Evolutionary conservation across 2,888 invertebrate species (phyloP).

Genomic region (Drosophila setosimentum): DNA sequence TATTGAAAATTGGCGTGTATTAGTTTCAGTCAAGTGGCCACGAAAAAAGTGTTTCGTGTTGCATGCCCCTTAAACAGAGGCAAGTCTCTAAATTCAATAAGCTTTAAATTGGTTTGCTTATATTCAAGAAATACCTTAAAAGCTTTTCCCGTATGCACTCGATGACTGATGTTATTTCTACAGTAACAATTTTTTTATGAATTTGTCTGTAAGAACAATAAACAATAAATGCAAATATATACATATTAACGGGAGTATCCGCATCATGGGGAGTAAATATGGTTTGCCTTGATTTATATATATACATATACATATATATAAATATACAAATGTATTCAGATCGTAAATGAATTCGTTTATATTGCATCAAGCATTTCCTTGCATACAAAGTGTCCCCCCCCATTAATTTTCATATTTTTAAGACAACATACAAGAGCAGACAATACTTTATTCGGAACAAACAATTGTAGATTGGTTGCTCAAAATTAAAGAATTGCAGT

Average conservation of each 20-base stretch:
- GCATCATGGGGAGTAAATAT: background rate
- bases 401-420: background rate
- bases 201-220: background rate
- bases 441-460: background rate
- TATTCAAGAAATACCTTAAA: background rate
- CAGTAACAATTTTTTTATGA: background rate
- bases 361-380: background rate
- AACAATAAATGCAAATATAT: background rate
- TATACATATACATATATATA: background rate
- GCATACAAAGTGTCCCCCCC: background rate
- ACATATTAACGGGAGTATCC: background rate
- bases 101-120: constrained; percentile 1
- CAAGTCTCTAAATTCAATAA: constrained; percentile 6
- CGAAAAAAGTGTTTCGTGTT: constrained; percentile 9
- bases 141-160: background rate
- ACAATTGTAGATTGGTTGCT: background rate
- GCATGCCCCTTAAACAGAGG: constrained; percentile 43
- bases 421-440: background rate
- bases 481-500: no score
- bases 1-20: constrained; percentile 75
- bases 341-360: background rate
- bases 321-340: background rate
- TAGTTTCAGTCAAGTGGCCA: constrained; percentile 45
- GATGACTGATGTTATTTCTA: background rate
- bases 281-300: background rate